Base-by-base conservation (phyloP, 2,888 invertebrate genomes). In the Eustalomyia histrio region DNA sequence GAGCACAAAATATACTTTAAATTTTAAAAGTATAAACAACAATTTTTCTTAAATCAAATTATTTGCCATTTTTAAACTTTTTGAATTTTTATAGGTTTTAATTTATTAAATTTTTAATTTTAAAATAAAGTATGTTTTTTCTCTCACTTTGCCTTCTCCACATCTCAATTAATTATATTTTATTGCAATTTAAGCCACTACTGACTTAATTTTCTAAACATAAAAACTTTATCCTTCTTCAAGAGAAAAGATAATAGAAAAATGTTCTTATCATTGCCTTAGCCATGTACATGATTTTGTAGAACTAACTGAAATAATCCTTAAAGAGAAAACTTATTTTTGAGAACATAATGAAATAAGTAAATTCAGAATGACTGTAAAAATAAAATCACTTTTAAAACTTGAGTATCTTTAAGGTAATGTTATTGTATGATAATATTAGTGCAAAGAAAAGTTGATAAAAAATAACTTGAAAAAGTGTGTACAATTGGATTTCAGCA, bases 201-300 rank as follows among this genome's bases (percentile, higher is more conserved):
- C 69, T 81, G 81, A 74, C 81, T 81, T 81, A 69, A 78, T 74
- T 81, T 76, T 24, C 39, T 33, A 55, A 21, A 72, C 14, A 52
- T 21, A n/a, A 71, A 79, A 78, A 81, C 78, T 78, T 81, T 74
- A 78, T 74, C 64, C 61, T 74, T 69, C 55, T 57, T 18, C 33
- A 58, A 58, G 67, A 39, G n/a, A 57, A 61, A 6, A 29, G 24
- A 47, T 65, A 17, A 47, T 52, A 67, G 39, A 65, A 71, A 3
- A 61, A 47, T 35, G n/a, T 35, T 65, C 50, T 67, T 55, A 55
- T 61, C 55, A 67, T 29, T 29, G 16, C 39, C 14, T 61, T 67
- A 60, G 18, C 55, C 39, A 12, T 39, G 12, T 39, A 39, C 39
- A 39, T 39, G 12, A 39, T 55, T 76, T 47, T 35, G 18, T 35